Conservation (phyloP, 2,888 invertebrate genomes). For the Steinernema hermaphroditum region DNA sequence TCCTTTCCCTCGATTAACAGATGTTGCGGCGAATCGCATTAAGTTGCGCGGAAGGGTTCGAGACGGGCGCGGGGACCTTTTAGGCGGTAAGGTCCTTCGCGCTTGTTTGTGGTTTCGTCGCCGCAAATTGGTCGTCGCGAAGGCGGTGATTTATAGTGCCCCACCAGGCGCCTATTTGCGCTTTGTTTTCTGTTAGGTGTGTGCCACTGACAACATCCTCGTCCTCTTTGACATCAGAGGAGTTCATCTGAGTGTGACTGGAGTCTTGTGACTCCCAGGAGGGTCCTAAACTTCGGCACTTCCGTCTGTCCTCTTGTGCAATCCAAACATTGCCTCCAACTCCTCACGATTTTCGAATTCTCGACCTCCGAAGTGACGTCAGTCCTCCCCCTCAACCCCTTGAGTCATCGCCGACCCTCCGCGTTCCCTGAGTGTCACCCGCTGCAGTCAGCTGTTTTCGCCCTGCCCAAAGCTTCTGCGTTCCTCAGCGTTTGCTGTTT, state of each 20-base stretch:
- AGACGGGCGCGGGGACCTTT: not conserved
- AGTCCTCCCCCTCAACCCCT: conserved; percentile 16
- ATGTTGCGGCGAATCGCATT: conserved; percentile 20
- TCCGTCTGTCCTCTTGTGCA: not conserved
- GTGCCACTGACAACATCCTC: too few species aligned
- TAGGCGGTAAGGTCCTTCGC: too few species aligned
- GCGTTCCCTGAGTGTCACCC: conserved; percentile 18
- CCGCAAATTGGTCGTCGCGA: too few species aligned
- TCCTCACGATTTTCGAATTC: not conserved
- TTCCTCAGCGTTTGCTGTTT: not conserved
- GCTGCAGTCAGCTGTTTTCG: conserved; percentile 14
- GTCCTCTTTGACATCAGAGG: too few species aligned
- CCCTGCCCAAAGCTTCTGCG: not conserved
- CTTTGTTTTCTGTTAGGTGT: too few species aligned
- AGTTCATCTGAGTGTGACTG: too few species aligned
- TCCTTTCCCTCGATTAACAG: conserved; percentile 2
- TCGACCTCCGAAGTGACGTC: conserved; percentile 7
- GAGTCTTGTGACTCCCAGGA: not conserved
- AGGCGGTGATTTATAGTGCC: too few species aligned
- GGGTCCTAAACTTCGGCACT: conserved; percentile 8
- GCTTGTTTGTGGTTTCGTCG: too few species aligned
- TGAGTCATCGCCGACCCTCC: conserved; percentile 12
- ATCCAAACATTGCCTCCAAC: not conserved
- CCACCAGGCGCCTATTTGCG: too few species aligned
- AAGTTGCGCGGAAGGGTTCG: conserved; percentile 5